phyloP scores from a whole-genome alignment of 2,797 vertebrate species.

The Enteromius mattozi region DNA sequence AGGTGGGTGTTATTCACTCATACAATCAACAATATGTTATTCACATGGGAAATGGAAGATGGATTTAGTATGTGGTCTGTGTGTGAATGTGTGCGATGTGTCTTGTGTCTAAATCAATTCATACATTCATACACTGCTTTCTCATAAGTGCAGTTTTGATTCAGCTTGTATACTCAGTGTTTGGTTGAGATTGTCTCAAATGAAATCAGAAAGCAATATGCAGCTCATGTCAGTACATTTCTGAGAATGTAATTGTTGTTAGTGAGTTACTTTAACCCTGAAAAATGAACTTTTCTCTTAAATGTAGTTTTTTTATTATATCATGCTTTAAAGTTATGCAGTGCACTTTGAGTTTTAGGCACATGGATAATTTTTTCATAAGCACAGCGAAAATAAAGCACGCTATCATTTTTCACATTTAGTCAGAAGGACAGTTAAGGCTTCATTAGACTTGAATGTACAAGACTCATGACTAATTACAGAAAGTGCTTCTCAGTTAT shows the following conservation, averaged over 20 bases:
- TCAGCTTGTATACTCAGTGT: conserved; percentile 34
- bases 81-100: conserved; percentile 37
- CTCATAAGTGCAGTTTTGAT: conserved; percentile 68
- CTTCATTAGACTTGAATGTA: conserved; percentile 41
- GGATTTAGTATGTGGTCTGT: conserved; percentile 8
- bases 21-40: neutral
- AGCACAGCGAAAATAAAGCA: conserved; percentile 36
- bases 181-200: conserved; percentile 29
- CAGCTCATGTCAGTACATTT: conserved; percentile 7
- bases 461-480: conserved; percentile 45
- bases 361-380: conserved; percentile 37
- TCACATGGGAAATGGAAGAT: neutral
- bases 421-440: conserved; percentile 45
- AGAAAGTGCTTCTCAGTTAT: conserved; percentile 37
- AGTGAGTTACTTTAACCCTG: conserved; percentile 2
- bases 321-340: conserved; percentile 12
- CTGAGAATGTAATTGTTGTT: conserved; percentile 3
- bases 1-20: conserved; percentile 79
- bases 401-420: conserved; percentile 18
- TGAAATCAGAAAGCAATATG: conserved; percentile 16
- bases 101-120: conserved; percentile 64
- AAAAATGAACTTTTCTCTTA: neutral
- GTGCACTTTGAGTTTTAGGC: conserved; percentile 1
- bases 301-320: conserved; percentile 10
- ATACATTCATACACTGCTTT: conserved; percentile 74